A percentile compares a stretch with the other conserved stretches of the same genome.
Evolutionary conservation across 2,888 invertebrate genomes (phyloP).

Genomic region (Serrognathus titanus): DNA sequence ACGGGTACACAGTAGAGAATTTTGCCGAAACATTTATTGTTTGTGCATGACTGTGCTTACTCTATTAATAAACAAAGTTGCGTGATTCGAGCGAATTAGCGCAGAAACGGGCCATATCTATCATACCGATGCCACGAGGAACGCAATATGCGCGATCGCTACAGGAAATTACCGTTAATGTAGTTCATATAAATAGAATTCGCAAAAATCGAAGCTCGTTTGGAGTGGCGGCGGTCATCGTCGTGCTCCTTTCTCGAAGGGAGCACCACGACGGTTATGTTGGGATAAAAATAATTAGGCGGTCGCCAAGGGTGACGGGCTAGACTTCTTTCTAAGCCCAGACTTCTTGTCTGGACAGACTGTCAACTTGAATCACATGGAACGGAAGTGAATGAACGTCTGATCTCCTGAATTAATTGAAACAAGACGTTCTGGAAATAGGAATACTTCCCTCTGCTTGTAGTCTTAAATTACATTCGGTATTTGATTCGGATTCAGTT

Average conservation of each 20-base stretch:
- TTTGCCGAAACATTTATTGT: slow-evolving; percentile 11
- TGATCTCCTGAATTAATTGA: too few relatives aligned
- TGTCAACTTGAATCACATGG: background rate
- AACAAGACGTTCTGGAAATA: too few relatives aligned
- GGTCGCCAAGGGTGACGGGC: background rate
- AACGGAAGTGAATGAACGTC: too few relatives aligned
- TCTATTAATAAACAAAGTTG: slow-evolving; percentile 8
- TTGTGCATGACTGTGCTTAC: slow-evolving; percentile 21
- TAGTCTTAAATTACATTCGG: too few relatives aligned
- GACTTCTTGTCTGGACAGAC: background rate
- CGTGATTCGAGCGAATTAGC: background rate
- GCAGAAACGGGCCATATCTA: background rate
- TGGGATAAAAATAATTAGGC: background rate
- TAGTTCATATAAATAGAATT: background rate
- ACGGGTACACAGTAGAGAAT: slow-evolving; percentile 2
- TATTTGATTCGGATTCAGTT: too few relatives aligned
- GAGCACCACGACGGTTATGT: background rate
- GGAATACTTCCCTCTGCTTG: too few relatives aligned
- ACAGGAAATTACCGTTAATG: background rate
- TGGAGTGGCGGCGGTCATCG: background rate
- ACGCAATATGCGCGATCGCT: background rate
- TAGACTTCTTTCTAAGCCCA: too few relatives aligned
- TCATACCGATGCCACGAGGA: too few relatives aligned
- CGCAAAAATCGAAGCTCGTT: background rate
- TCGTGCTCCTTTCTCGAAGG: background rate